phyloP scores from a whole-genome alignment of 2,888 invertebrate genomes.

The Pterostichus madidus region DNA sequence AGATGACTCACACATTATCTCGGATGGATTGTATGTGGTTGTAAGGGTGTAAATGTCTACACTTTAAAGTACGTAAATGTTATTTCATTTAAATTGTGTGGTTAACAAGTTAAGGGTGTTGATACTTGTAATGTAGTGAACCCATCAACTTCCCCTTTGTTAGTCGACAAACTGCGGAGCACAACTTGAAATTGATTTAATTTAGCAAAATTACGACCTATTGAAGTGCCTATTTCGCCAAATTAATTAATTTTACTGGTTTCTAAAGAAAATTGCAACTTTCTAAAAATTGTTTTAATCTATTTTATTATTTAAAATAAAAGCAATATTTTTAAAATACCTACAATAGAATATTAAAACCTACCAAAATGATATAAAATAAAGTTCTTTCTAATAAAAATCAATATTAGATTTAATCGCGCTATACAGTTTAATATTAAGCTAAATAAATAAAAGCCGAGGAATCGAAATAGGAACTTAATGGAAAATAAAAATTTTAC shows the following conservation, averaged over 20 bases:
- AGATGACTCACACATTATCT: neutral
- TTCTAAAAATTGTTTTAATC: too few species aligned
- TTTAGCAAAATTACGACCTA: neutral
- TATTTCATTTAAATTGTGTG: conserved; percentile 20
- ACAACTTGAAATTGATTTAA: conserved; percentile 23
- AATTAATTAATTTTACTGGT: too few species aligned
- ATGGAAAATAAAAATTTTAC: neutral
- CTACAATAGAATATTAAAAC: too few species aligned
- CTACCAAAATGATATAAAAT: too few species aligned
- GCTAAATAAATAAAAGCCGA: neutral
- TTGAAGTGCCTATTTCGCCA: neutral
- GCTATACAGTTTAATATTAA: neutral
- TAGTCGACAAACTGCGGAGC: neutral
- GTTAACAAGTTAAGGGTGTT: conserved; percentile 4
- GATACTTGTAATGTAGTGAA: conserved; percentile 9
- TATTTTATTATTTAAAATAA: too few species aligned
- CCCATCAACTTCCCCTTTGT: conserved; percentile 1
- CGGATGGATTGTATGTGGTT: conserved; percentile 29
- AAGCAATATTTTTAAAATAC: too few species aligned
- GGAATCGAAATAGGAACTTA: neutral
- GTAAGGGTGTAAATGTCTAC: neutral
- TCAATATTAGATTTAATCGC: too few species aligned
- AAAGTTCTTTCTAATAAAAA: too few species aligned
- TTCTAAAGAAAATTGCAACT: too few species aligned
- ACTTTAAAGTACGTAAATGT: conserved; percentile 22